Evolutionary conservation across 2,113 vertebrate species (phyloP), one percentile per base, ranked within the genome.

Genomic region (Seriola aureovittata): DNA sequence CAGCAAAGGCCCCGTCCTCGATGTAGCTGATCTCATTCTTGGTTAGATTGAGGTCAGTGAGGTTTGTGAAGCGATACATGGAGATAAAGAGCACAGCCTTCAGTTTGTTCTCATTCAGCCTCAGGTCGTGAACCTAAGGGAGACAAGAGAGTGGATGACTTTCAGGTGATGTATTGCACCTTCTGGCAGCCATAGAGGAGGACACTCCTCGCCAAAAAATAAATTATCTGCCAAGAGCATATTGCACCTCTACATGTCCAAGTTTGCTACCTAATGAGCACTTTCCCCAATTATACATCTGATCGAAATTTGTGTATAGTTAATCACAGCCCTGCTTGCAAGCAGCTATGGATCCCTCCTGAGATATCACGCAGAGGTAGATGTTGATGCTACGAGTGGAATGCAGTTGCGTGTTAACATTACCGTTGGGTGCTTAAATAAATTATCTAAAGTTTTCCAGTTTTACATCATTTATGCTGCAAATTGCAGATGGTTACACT

Each of bases 1-100:
- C 97, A 85, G 97, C 94, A 87, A 99, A 99, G 82, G 98, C 98
- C 0, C 98, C 98, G 3, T 99, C 98, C 92, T 99, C 98, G 0
- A 99, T 97, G 93, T 99, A 99, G 77, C 96, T 97, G 85, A 99
- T 99, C 90, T 99, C 98, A 3, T 99, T 99, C 93, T 99, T 99
- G 81, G 98, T 99, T 64, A 99, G 96, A 93, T 99, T 99, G 91
- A 99, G 96, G 94, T 99, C 98, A 0, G 98, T 99, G 66, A 99
- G 95, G 94, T 99, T 99, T 79, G 97, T 97, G 16, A 99, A 99
- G 91, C 98, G 98, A 81, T 95, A 98, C 87, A 99, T 97, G 32
- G 98, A 99, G 67, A 95, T 96, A 85, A 98, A 98, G 25, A 97
- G 96, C 89, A 99, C 97, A 0, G 97, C 97, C 90, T 99, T 98